A percentile compares a stretch with the other conserved stretches of the same genome.
These are phyloP conservation scores for Andricus quercusramuli DNA, from an alignment of 2,888 invertebrate species.

Conservation along the genomic window DNA sequence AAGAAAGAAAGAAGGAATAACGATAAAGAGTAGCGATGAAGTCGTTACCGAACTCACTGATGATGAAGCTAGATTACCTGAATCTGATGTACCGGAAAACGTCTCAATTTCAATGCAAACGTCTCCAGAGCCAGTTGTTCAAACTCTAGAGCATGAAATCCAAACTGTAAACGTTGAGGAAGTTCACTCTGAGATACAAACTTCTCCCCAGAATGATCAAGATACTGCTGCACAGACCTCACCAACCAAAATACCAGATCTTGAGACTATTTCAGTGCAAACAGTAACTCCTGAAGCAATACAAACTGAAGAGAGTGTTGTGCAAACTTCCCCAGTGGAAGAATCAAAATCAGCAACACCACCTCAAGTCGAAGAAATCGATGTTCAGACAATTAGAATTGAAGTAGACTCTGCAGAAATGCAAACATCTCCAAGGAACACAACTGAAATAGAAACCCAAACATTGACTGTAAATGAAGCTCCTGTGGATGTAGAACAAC, in stretches of 20 bases:
- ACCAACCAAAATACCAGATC: slow-evolving; percentile 70
- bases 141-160: slow-evolving; percentile 72
- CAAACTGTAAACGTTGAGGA: slow-evolving; percentile 81
- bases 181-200: slow-evolving; percentile 80
- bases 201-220: slow-evolving; percentile 81
- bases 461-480: slow-evolving; percentile 75
- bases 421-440: slow-evolving; percentile 69
- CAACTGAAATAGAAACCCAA: slow-evolving; percentile 80
- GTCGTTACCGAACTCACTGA: slow-evolving; percentile 65
- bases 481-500: slow-evolving; percentile 68
- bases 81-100: slow-evolving; percentile 66
- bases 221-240: slow-evolving; percentile 76
- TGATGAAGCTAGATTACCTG: slow-evolving; percentile 76
- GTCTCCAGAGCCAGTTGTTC: slow-evolving; percentile 79
- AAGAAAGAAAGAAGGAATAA: slow-evolving; percentile 74
- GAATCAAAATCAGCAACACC: slow-evolving; percentile 62
- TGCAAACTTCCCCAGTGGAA: slow-evolving; percentile 74
- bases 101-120: slow-evolving; percentile 80
- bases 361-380: slow-evolving; percentile 72
- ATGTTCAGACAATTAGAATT: slow-evolving; percentile 78
- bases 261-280: slow-evolving; percentile 79
- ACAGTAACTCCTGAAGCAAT: slow-evolving; percentile 77
- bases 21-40: slow-evolving; percentile 53
- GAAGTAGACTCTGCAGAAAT: slow-evolving; percentile 64
- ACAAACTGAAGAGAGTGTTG: slow-evolving; percentile 75